Evolutionary conservation across 2,113 vertebrate genomes (phyloP).

Genomic region (Lophura nycthemera): DNA sequence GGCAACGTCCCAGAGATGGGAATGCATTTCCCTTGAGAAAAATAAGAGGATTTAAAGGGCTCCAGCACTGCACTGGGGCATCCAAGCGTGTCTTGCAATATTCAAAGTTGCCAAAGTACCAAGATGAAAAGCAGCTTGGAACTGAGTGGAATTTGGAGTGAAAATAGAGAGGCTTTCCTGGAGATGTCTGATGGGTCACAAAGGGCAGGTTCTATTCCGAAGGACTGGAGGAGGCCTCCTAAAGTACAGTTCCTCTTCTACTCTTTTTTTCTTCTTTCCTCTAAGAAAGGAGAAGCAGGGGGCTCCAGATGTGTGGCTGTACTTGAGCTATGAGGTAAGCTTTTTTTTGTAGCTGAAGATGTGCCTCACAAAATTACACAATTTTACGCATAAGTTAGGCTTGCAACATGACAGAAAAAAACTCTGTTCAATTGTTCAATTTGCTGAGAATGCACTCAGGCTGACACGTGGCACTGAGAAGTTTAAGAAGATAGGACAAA

Average conservation of each 20-base stretch:
- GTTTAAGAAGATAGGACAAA: background rate
- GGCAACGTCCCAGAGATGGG: background rate
- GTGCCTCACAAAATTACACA: conserved; percentile 25
- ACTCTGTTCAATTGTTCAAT: background rate
- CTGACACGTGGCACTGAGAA: background rate
- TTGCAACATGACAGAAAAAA: background rate
- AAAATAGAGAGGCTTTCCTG: conserved; percentile 36
- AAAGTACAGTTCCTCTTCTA: conserved; percentile 53
- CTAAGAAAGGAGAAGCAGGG: conserved; percentile 49
- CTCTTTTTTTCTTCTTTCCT: background rate
- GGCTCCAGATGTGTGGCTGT: background rate
- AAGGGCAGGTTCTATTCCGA: conserved; percentile 41
- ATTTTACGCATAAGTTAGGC: conserved; percentile 36
- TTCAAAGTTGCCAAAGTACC: background rate
- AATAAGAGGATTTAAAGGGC: background rate
- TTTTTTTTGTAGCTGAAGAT: conserved; percentile 17
- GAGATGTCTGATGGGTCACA: conserved; percentile 34
- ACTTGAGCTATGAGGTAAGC: conserved; percentile 26
- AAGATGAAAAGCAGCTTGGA: conserved; percentile 39
- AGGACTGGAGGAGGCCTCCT: conserved; percentile 7
- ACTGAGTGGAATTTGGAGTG: conserved; percentile 4
- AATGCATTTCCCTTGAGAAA: background rate
- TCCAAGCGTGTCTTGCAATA: conserved; percentile 8
- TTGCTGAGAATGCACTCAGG: background rate
- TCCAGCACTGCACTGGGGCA: background rate